phyloP scores from a whole-genome alignment of 1,140 invertebrate species.

The Conus betulinus region DNA sequence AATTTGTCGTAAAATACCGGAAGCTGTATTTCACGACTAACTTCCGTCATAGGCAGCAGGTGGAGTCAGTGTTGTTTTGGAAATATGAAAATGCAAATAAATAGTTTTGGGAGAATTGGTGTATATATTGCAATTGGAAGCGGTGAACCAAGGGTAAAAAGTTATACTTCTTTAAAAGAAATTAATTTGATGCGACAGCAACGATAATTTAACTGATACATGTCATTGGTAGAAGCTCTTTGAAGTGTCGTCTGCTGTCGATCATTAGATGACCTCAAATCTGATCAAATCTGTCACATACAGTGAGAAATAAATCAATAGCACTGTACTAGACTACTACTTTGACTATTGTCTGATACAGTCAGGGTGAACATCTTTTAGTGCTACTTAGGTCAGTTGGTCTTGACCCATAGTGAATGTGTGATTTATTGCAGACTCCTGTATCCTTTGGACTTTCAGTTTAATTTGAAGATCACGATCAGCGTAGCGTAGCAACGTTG shows the following conservation, averaged over 20 bases:
- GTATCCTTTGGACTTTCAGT: too few relatives aligned
- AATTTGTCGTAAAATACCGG: conserved; percentile 28
- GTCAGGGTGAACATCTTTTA: too few relatives aligned
- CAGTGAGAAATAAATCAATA: too few relatives aligned
- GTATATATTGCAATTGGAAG: background rate
- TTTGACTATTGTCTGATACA: too few relatives aligned
- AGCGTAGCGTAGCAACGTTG: too few relatives aligned
- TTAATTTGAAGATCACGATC: too few relatives aligned
- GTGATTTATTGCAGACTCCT: too few relatives aligned
- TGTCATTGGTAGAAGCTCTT: background rate
- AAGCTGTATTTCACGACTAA: conserved; percentile 1
- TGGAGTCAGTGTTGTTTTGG: conserved; percentile 24
- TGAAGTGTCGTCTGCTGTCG: background rate
- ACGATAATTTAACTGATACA: background rate
- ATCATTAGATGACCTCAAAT: background rate
- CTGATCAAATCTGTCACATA: background rate
- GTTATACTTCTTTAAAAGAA: background rate
- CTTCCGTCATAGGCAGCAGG: conserved; percentile 34
- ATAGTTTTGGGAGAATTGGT: background rate
- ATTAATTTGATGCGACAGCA: background rate
- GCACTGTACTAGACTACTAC: too few relatives aligned
- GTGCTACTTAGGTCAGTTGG: too few relatives aligned
- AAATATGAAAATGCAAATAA: conserved; percentile 20
- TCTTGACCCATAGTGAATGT: too few relatives aligned
- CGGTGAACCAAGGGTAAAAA: background rate